Evolutionary conservation across 2,113 vertebrate genomes (phyloP).

Genomic region (Catharus minimus): DNA sequence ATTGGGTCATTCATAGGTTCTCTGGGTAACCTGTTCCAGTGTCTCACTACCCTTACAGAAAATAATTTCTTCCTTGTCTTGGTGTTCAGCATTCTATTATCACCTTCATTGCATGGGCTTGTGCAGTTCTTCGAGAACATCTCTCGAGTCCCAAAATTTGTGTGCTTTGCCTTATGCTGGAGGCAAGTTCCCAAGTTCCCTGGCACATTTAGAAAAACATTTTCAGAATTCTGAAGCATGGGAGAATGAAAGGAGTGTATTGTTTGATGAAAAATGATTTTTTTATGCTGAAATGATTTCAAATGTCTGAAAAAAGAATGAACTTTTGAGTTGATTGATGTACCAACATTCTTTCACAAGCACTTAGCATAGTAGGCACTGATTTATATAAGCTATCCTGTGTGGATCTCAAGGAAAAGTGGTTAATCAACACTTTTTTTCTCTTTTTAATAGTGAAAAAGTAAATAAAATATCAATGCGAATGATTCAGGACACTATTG

Average conservation of each 20-base stretch:
- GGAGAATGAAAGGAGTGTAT: background rate
- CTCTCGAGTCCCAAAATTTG: background rate
- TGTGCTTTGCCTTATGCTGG: background rate
- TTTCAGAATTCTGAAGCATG: background rate
- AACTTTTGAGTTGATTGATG: background rate
- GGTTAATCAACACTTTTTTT: background rate
- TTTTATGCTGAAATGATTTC: background rate
- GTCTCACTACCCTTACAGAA: background rate
- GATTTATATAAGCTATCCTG: background rate
- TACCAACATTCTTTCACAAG: background rate
- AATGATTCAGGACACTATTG: background rate
- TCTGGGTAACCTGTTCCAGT: background rate
- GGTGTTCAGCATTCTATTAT: background rate
- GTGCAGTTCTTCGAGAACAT: background rate
- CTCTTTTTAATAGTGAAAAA: background rate
- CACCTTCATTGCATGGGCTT: background rate
- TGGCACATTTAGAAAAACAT: background rate
- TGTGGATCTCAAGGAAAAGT: background rate
- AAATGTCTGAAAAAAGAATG: background rate
- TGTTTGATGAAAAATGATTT: background rate
- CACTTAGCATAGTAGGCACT: background rate
- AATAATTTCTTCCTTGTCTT: background rate
- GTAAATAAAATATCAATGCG: background rate
- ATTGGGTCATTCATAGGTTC: background rate
- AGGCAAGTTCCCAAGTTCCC: background rate